These are phyloP conservation scores for Chionoecetes opilio DNA, from an alignment of 1,140 invertebrate species.

Conservation along the genomic window DNA sequence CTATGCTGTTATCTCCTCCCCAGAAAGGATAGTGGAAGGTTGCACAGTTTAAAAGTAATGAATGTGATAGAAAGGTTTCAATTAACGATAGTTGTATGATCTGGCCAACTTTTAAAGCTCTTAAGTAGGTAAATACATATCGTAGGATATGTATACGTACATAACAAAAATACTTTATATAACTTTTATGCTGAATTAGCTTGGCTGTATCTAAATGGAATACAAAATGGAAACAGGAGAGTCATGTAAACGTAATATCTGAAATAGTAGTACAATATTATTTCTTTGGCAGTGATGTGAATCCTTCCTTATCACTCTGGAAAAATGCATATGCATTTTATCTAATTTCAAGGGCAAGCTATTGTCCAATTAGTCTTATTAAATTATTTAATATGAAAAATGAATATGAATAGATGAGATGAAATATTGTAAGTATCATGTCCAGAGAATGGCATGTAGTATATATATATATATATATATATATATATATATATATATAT, in stretches of 20 bases:
- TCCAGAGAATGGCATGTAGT: slow-evolving; percentile 39
- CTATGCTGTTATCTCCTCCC: slow-evolving; percentile 50
- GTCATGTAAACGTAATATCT: background rate
- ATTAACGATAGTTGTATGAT: background rate
- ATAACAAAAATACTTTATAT: slow-evolving; percentile 31
- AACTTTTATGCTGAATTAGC: background rate
- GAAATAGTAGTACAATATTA: background rate
- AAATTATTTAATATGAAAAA: slow-evolving; percentile 60
- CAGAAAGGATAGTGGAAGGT: slow-evolving; percentile 53
- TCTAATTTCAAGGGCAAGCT: slow-evolving; percentile 5
- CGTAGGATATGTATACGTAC: background rate
- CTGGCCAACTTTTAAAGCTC: background rate
- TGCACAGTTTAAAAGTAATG: background rate
- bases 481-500: background rate
- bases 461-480: background rate
- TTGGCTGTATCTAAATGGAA: background rate
- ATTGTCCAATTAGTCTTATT: slow-evolving; percentile 55
- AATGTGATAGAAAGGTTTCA: background rate
- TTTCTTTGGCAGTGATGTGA: slow-evolving; percentile 44
- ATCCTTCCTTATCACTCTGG: slow-evolving; percentile 58
- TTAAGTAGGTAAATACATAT: background rate
- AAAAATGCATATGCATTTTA: slow-evolving; percentile 32
- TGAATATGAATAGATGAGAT: slow-evolving; percentile 61
- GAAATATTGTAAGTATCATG: slow-evolving; percentile 55
- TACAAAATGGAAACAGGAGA: background rate